These are phyloP conservation scores for Upupa epops DNA, from an alignment of 2,113 vertebrate genomes.

Conservation along the genomic window DNA sequence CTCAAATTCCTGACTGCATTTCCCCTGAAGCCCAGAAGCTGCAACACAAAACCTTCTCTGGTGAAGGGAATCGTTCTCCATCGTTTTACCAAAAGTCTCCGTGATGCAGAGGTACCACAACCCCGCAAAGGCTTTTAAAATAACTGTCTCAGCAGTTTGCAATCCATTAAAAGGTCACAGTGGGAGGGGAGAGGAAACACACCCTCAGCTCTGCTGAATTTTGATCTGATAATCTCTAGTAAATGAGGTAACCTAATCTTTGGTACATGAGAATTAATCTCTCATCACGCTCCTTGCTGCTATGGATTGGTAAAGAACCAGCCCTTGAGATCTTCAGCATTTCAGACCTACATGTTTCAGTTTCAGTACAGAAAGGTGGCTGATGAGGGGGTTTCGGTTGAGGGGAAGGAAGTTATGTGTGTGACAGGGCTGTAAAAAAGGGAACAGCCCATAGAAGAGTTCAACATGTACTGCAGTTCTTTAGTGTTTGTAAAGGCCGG, in stretches of 20 bases:
- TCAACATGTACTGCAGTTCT: neutral
- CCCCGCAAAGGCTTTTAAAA: neutral
- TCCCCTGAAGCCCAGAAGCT: neutral
- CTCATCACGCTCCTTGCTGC: neutral
- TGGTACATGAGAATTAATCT: neutral
- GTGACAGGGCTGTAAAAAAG: neutral
- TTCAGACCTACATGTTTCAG: neutral
- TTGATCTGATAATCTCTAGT: slow-evolving; percentile 11
- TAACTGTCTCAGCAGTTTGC: slow-evolving; percentile 26
- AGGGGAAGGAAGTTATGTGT: neutral
- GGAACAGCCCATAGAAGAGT: neutral
- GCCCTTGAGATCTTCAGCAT: neutral
- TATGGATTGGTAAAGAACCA: neutral
- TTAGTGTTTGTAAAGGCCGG: neutral
- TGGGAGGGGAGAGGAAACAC: neutral
- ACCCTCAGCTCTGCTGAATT: neutral
- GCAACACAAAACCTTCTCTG: neutral
- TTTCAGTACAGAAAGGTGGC: neutral
- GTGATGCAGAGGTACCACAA: neutral
- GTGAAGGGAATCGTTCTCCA: neutral
- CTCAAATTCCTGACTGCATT: neutral
- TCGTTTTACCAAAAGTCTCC: neutral
- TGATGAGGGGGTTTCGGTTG: neutral
- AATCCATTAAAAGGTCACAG: slow-evolving; percentile 30
- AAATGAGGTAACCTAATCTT: neutral